Evolutionary conservation across 2,797 vertebrate genomes (phyloP).

Genomic region (Takifugu rubripes): DNA sequence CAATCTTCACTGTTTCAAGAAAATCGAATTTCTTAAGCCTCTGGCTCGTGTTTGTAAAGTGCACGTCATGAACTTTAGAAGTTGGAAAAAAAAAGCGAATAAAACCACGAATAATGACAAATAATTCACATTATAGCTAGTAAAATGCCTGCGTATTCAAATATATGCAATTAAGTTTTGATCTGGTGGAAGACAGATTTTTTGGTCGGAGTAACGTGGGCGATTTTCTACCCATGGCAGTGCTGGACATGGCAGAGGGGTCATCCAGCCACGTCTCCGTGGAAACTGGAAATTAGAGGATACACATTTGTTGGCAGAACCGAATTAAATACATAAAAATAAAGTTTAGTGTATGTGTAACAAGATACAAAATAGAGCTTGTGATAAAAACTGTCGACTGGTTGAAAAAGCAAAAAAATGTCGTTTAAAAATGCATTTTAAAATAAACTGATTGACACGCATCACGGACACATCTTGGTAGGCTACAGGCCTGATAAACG

Average conservation of each 20-base stretch:
- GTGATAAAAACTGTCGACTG: conserved; percentile 13
- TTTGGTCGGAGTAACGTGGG: conserved; percentile 68
- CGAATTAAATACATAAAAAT: conserved; percentile 58
- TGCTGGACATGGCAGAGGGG: conserved; percentile 76
- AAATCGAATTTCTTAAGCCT: conserved; percentile 64
- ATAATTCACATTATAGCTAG: conserved; percentile 29
- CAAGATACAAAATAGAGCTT: conserved; percentile 49
- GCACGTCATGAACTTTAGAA: conserved; percentile 83
- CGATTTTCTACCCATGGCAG: conserved; percentile 69
- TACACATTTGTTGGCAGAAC: conserved; percentile 70
- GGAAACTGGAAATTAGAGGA: conserved; percentile 53
- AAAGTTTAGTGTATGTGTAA: conserved; percentile 39
- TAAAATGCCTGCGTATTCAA: conserved; percentile 11
- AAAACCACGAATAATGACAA: neutral
- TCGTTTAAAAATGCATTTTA: conserved; percentile 26
- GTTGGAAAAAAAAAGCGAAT: conserved; percentile 69
- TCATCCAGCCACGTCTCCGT: conserved; percentile 66
- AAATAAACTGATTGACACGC: conserved; percentile 66
- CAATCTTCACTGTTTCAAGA: conserved; percentile 44
- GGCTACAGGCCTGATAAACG: neutral
- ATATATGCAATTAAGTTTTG: neutral
- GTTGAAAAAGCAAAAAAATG: conserved; percentile 12
- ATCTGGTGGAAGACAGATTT: conserved; percentile 71
- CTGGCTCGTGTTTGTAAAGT: conserved; percentile 82
- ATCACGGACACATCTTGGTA: conserved; percentile 23